Percentiles rank a stretch among this genome's conserved stretches.
Evolutionary conservation across 2,797 vertebrate species (phyloP).

Genomic region (Dermochelys coriacea): DNA sequence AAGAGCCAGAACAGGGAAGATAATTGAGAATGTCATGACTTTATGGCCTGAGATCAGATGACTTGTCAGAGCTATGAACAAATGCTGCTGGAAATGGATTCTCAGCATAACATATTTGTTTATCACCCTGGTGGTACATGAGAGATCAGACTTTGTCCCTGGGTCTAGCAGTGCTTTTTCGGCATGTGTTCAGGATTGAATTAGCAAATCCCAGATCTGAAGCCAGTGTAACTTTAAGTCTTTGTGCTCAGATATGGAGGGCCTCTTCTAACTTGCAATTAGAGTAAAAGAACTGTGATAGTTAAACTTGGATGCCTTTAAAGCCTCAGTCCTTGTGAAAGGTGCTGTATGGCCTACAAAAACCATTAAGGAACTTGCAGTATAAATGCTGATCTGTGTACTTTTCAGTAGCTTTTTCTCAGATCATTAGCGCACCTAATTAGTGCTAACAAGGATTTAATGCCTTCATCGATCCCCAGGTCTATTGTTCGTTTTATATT

Average conservation of each 20-base stretch:
- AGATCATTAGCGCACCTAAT: neutral
- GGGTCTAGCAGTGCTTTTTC: neutral
- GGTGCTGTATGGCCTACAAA: neutral
- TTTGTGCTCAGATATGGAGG: neutral
- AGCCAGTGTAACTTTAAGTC: neutral
- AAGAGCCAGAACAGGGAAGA: neutral
- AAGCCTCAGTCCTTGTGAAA: neutral
- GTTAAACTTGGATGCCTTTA: neutral
- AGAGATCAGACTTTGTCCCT: neutral
- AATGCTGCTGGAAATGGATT: neutral
- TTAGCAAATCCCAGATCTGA: neutral
- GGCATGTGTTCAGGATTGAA: neutral
- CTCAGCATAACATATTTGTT: neutral
- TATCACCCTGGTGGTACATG: neutral
- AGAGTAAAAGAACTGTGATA: neutral
- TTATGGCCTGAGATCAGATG: neutral
- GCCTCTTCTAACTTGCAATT: neutral
- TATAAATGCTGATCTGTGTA: neutral
- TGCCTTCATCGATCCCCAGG: neutral
- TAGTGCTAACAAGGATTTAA: slow-evolving; percentile 4
- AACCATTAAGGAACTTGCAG: neutral
- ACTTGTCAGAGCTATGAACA: neutral
- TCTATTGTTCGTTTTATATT: neutral
- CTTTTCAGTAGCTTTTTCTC: slow-evolving; percentile 4
- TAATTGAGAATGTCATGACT: neutral